Conservation (phyloP, 2,113 vertebrate species). For the Excalfactoria chinensis region DNA sequence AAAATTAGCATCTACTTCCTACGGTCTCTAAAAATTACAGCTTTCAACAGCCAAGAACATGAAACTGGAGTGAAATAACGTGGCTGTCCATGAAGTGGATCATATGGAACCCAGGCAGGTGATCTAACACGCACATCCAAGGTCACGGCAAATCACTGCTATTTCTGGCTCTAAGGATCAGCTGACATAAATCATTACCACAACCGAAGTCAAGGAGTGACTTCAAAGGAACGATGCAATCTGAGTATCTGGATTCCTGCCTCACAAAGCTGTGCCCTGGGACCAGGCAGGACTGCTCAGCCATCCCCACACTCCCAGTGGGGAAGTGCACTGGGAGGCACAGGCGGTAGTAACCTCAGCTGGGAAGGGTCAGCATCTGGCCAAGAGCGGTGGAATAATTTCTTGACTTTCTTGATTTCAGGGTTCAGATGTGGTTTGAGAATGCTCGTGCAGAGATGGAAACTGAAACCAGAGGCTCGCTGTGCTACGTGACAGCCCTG, state of each 20-base stretch:
- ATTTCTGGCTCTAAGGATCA: background rate
- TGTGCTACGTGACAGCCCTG: background rate
- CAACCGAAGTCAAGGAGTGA: background rate
- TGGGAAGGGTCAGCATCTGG: background rate
- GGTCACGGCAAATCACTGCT: background rate
- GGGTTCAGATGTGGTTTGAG: background rate
- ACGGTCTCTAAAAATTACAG: background rate
- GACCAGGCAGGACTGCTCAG: background rate
- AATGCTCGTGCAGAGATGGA: background rate
- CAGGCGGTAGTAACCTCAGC: background rate
- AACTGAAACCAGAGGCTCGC: background rate
- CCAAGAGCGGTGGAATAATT: background rate
- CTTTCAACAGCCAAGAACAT: background rate
- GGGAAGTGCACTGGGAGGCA: background rate
- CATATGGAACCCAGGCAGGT: background rate
- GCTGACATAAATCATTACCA: slow-evolving; percentile 5
- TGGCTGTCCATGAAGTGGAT: background rate
- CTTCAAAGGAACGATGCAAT: slow-evolving; percentile 46
- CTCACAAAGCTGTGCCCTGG: background rate
- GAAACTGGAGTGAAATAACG: background rate
- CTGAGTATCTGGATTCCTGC: slow-evolving; percentile 12
- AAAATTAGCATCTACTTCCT: background rate
- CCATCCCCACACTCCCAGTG: background rate
- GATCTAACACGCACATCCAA: background rate
- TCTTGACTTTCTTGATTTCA: background rate